Base-by-base conservation (phyloP, 2,113 vertebrate species). In the Dolichallabes microphthalmus region DNA sequence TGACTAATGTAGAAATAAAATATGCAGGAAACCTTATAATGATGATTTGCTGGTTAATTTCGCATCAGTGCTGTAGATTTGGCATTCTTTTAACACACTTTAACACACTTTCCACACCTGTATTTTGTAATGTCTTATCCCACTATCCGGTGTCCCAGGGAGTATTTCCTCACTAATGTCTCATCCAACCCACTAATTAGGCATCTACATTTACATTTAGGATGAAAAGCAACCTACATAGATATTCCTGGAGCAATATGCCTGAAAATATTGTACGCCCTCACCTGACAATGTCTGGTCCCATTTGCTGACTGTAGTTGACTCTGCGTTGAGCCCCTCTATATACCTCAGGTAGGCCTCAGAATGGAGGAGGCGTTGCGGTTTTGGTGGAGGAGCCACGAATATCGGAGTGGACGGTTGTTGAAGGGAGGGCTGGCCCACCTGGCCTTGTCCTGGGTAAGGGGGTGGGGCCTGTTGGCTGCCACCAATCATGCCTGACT, bases 331-430 rank as follows among this genome's bases (percentile, higher is more conserved):
- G n/a, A 99, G 97, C 58, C 97, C 97, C 91, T 99, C 98, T 0
- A 99, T 99, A 77, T 99, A 99, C 91, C 95, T 96, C 90, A 99
- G 95, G 87, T 99, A 99, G 9, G 98, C 97, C 90, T 99, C 98
- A 17, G 98, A 99, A 87, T 99, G 98, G 58, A 99, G 97, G 88
- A 99, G 95, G 82, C 98, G 95, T 87, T 99, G 97, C 69, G 97
- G 96, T 94, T 96, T 98, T 86, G 97, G 97, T 87, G 98, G 98
- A 15, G 97, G 97, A 85, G 98, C 95, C 80, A 99, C 98, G 68
- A 99, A 99, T 93, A 99, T 94, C 0, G 98, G 98, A 0, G 97
- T 98, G 69, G 97, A 95, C 15, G 98, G 98, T 92, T 99, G 98
- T 81, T 98, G 98, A 85, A 96, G 92, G 0, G 97, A 93, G 0